These are phyloP conservation scores for Stylophora pistillata DNA, from an alignment of 64 coral and sea anemone species.

Conservation along the genomic window DNA sequence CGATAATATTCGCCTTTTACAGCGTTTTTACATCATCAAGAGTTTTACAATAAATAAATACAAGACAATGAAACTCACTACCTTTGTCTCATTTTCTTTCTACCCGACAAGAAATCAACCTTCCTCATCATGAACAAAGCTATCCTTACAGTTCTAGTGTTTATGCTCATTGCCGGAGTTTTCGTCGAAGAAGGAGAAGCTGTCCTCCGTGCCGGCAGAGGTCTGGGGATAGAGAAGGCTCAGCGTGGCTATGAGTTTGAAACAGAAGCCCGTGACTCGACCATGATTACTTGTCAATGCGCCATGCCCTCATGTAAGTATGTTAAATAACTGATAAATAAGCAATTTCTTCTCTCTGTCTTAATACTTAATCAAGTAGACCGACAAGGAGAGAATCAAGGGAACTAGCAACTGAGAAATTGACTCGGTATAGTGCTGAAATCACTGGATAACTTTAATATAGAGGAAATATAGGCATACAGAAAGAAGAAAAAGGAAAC, in stretches of 20 bases:
- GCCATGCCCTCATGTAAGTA: not conserved
- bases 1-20: too few species aligned
- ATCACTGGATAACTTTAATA: too few species aligned
- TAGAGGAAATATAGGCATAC: too few species aligned
- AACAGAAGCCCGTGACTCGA: not conserved
- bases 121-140: conserved; percentile 16
- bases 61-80: not conserved
- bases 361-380: too few species aligned
- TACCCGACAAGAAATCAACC: not conserved
- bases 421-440: too few species aligned
- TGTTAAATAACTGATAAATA: not conserved
- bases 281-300: not conserved
- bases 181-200: not conserved
- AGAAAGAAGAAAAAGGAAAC: too few species aligned
- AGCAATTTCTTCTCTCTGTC: too few species aligned
- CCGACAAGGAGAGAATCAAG: too few species aligned
- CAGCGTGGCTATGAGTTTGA: not conserved
- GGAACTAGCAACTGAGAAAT: too few species aligned
- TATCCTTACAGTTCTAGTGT: conserved; percentile 5
- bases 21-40: too few species aligned
- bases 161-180: not conserved
- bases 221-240: not conserved
- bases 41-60: not conserved
- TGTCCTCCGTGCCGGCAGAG: not conserved
- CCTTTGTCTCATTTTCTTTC: not conserved